These are phyloP conservation scores for Pardosa pseudoannulata DNA, from an alignment of 2,888 invertebrate species.

Conservation along the genomic window DNA sequence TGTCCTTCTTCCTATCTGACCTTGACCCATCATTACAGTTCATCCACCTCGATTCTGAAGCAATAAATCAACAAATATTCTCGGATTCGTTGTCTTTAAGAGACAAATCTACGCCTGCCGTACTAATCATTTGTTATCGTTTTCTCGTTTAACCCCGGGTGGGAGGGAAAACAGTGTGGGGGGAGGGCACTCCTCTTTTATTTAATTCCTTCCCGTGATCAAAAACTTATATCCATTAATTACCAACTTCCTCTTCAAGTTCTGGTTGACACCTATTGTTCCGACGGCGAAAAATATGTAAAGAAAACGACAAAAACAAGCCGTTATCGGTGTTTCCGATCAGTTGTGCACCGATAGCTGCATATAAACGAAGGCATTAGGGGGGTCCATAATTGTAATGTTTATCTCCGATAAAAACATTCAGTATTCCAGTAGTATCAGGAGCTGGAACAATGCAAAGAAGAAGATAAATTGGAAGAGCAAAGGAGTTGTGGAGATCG, in stretches of 20 bases:
- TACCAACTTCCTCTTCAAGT: slow-evolving; percentile 38
- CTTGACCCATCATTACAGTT: slow-evolving; percentile 27
- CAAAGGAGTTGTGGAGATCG: slow-evolving; percentile 27
- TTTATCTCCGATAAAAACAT: slow-evolving; percentile 13
- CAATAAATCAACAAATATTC: slow-evolving; percentile 26
- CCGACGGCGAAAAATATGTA: slow-evolving; percentile 15
- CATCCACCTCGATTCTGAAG: slow-evolving; percentile 7
- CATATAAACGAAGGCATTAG: slow-evolving; percentile 64
- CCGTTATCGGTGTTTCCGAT: slow-evolving; percentile 16
- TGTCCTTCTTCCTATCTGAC: neutral
- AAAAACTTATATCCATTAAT: slow-evolving; percentile 36
- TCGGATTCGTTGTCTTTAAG: neutral
- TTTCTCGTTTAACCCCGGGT: neutral
- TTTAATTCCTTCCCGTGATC: slow-evolving; percentile 20
- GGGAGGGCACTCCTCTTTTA: neutral
- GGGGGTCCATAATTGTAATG: slow-evolving; percentile 32
- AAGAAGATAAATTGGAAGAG: slow-evolving; percentile 19
- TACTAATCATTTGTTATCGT: slow-evolving; percentile 12
- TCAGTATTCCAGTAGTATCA: slow-evolving; percentile 31
- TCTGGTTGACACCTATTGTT: slow-evolving; percentile 37
- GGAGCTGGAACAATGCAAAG: slow-evolving; percentile 17
- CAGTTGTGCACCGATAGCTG: slow-evolving; percentile 42
- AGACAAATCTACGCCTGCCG: neutral
- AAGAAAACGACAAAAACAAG: slow-evolving; percentile 9
- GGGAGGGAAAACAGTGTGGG: neutral